Evolutionary conservation across 1,140 invertebrate species (phyloP).

Genomic region (Lordiphosa stackelbergi): DNA sequence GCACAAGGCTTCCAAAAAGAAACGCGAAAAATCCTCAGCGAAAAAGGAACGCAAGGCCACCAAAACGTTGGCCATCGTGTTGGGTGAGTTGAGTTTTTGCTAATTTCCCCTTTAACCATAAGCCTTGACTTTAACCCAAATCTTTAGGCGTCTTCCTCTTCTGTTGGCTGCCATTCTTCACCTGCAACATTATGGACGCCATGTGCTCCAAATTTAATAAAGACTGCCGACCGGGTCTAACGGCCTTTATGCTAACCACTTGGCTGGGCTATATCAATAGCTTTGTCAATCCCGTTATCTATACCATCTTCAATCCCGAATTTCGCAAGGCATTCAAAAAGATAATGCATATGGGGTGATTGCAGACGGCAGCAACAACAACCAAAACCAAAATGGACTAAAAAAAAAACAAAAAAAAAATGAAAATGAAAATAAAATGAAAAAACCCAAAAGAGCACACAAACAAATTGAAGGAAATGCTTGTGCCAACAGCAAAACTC

Average conservation of each 20-base stretch:
- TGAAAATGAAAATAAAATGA: neutral
- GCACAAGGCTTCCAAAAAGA: slow-evolving; percentile 95
- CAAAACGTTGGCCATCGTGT: slow-evolving; percentile 98
- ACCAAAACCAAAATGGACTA: slow-evolving; percentile 1
- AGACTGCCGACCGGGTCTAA: slow-evolving; percentile 90
- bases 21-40: slow-evolving; percentile 94
- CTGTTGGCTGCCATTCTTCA: slow-evolving; percentile 99
- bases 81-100: slow-evolving; percentile 86
- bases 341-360: slow-evolving; percentile 84
- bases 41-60: slow-evolving; percentile 99
- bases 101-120: neutral
- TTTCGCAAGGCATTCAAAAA: slow-evolving; percentile 99
- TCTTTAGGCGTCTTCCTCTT: slow-evolving; percentile 91
- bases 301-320: slow-evolving; percentile 99
- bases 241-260: slow-evolving; percentile 95
- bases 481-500: slow-evolving; percentile 6
- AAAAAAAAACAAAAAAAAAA: neutral
- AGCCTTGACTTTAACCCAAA: neutral
- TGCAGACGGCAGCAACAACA: slow-evolving; percentile 21
- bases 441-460: slow-evolving; percentile 20
- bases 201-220: slow-evolving; percentile 89
- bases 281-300: slow-evolving; percentile 98
- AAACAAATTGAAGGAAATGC: slow-evolving; percentile 38
- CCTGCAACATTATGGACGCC: slow-evolving; percentile 97
- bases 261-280: slow-evolving; percentile 99